These are phyloP conservation scores for Augochlorella aurata DNA, from an alignment of 2,888 invertebrate genomes.

Conservation along the genomic window DNA sequence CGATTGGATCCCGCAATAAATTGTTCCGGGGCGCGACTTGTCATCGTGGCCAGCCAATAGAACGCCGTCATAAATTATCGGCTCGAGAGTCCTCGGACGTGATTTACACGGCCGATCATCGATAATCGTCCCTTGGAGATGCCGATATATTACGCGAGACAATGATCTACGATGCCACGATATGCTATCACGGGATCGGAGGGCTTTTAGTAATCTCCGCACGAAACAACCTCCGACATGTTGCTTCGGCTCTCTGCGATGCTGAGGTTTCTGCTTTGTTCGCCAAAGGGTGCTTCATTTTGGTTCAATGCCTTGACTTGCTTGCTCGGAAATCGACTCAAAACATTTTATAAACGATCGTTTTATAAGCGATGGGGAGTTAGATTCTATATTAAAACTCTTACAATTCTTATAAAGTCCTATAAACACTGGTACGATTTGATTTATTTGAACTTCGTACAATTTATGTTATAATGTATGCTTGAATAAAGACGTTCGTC, in stretches of 20 bases:
- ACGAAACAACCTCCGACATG: neutral
- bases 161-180: slow-evolving; percentile 45
- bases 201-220: slow-evolving; percentile 8
- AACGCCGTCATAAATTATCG: slow-evolving; percentile 54
- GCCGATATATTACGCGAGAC: slow-evolving; percentile 52
- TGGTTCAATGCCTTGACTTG: neutral
- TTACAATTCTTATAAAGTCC: too few species aligned
- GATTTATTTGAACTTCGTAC: too few species aligned
- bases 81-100: slow-evolving; percentile 37
- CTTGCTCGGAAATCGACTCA: neutral
- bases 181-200: slow-evolving; percentile 22
- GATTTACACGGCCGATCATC: slow-evolving; percentile 56
- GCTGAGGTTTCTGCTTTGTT: neutral
- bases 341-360: too few species aligned
- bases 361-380: too few species aligned
- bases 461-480: too few species aligned
- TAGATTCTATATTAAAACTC: neutral
- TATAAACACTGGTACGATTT: too few species aligned
- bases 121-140: slow-evolving; percentile 53
- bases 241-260: neutral
- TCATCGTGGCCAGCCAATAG: slow-evolving; percentile 51
- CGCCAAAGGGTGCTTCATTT: neutral
- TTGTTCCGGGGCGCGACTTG: slow-evolving; percentile 53
- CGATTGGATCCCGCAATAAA: slow-evolving; percentile 56
- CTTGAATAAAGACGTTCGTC: too few species aligned